These are phyloP conservation scores for Bugulina stolonifera DNA, from an alignment of 2,888 invertebrate species.

Conservation along the genomic window DNA sequence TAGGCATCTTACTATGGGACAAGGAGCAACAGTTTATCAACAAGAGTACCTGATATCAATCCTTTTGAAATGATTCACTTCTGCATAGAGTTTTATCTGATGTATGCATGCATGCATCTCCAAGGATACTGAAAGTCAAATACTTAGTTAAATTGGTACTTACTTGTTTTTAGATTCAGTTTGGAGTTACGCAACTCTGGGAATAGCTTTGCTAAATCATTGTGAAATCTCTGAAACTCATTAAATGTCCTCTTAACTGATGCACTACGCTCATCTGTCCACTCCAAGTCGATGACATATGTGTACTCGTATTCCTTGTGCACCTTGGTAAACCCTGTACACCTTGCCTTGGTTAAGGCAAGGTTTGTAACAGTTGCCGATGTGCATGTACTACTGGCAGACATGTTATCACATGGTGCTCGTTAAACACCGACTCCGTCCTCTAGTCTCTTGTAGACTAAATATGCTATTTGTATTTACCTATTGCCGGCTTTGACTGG, in stretches of 20 bases:
- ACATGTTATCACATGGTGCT: conserved; percentile 26
- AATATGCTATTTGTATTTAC: not conserved
- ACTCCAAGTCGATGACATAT: conserved; percentile 18
- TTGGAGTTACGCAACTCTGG: conserved; percentile 24
- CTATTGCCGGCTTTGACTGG: not conserved
- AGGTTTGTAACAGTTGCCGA: conserved; percentile 3
- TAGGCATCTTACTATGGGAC: too few species aligned
- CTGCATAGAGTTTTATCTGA: too few species aligned
- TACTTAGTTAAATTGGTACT: not conserved
- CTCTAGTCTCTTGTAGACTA: too few species aligned
- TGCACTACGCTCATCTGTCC: conserved; percentile 13
- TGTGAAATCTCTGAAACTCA: conserved; percentile 17
- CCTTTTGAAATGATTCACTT: too few species aligned
- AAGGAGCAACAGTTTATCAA: too few species aligned
- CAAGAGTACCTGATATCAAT: too few species aligned
- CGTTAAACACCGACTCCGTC: not conserved
- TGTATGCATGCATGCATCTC: too few species aligned
- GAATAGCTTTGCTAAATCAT: conserved; percentile 9
- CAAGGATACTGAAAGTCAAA: not conserved
- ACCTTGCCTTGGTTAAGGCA: not conserved
- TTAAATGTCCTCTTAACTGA: conserved; percentile 17
- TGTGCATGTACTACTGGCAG: conserved; percentile 22
- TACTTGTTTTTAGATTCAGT: conserved; percentile 14
- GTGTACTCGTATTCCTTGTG: conserved; percentile 10
- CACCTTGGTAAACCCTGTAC: conserved; percentile 26